Evolutionary conservation across 1,140 invertebrate species (phyloP).

Genomic region (Drosophila leontia): DNA sequence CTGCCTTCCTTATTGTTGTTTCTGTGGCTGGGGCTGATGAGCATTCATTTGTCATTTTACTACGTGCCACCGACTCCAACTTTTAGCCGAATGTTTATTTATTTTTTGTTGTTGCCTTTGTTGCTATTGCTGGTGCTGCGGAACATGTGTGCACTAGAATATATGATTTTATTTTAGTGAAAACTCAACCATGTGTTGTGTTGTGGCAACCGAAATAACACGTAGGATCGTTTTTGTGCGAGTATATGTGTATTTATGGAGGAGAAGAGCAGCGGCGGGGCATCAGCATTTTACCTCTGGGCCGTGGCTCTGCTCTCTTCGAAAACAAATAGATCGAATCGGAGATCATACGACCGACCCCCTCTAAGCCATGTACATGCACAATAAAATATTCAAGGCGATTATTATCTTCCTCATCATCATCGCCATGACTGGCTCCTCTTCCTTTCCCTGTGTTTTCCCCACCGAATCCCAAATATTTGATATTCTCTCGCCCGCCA

Average conservation of each 20-base stretch:
- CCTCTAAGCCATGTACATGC: constrained; percentile 78
- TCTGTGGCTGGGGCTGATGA: constrained; percentile 56
- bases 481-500: constrained; percentile 28
- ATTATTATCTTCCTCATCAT: constrained; percentile 56
- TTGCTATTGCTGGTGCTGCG: constrained; percentile 32
- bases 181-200: constrained; percentile 78
- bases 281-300: constrained; percentile 62
- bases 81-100: constrained; percentile 77
- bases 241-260: constrained; percentile 18
- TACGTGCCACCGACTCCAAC: constrained; percentile 78
- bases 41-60: constrained; percentile 83
- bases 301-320: constrained; percentile 16
- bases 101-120: constrained; percentile 42
- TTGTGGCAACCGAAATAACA: constrained; percentile 79
- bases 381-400: constrained; percentile 69
- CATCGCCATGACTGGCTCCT: constrained; percentile 29
- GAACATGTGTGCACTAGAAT: constrained; percentile 77
- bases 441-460: constrained; percentile 19
- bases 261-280: constrained; percentile 35
- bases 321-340: constrained; percentile 71
- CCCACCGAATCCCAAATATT: constrained; percentile 40
- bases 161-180: constrained; percentile 78
- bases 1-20: constrained; percentile 62
- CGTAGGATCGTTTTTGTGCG: constrained; percentile 62
- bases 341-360: constrained; percentile 58